phyloP scores from a whole-genome alignment of 2,113 vertebrate species.

The Psammodynastes pulverulentus region DNA sequence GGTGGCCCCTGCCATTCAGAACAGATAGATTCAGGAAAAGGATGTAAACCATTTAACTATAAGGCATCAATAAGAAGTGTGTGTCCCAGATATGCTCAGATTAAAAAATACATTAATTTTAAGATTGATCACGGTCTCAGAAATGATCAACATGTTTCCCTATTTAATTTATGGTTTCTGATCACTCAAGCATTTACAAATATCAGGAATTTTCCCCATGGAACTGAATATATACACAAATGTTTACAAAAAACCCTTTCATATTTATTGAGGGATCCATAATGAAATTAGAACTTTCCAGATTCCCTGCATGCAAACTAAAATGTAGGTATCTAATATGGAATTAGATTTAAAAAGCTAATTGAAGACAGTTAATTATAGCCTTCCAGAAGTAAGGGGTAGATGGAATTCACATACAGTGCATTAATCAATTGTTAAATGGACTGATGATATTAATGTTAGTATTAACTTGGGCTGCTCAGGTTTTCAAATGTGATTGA shows the following conservation, averaged over 20 bases:
- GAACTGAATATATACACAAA: rapidly evolving
- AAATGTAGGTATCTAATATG: slow-evolving; percentile 48
- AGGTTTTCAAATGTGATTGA: slow-evolving; percentile 56
- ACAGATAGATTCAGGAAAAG: not conserved
- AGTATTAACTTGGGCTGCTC: slow-evolving; percentile 53
- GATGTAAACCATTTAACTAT: not conserved
- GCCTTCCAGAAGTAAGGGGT: slow-evolving; percentile 55
- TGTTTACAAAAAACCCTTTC: not conserved
- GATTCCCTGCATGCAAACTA: not conserved
- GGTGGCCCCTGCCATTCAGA: not conserved
- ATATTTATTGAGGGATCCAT: not conserved
- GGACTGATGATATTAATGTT: slow-evolving; percentile 67
- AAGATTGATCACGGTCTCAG: not conserved
- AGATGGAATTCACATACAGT: slow-evolving; percentile 63
- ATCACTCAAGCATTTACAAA: not conserved
- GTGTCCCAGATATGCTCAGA: not conserved
- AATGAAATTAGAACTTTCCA: not conserved
- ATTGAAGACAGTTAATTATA: slow-evolving; percentile 54
- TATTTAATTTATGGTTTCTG: not conserved
- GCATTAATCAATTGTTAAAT: slow-evolving; percentile 62
- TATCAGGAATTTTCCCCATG: not conserved
- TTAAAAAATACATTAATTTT: not conserved
- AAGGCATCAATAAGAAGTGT: not conserved
- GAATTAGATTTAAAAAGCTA: slow-evolving; percentile 63
- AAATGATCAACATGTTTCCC: not conserved